A percentile compares a stretch with the other conserved stretches of the same genome.
phyloP scores from a whole-genome alignment of 1,140 invertebrate genomes.

The Bombus picipes region DNA sequence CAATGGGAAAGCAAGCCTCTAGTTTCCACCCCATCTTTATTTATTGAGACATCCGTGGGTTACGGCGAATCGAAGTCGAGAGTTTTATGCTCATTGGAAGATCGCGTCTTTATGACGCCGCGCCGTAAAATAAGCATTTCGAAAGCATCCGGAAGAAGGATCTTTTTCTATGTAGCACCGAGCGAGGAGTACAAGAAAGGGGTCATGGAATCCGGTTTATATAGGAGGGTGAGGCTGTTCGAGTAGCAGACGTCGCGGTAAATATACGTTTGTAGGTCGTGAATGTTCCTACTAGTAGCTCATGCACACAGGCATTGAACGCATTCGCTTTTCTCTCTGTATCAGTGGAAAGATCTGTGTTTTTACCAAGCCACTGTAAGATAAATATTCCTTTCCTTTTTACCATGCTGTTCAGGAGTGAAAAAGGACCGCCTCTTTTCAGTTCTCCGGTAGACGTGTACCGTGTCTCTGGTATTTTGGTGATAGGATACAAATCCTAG shows the following conservation, averaged over 20 bases:
- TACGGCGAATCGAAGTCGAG: constrained; percentile 52
- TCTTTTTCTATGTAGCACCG: constrained; percentile 3
- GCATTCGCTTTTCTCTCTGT: constrained; percentile 13
- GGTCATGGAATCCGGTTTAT: constrained; percentile 56
- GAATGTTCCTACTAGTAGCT: constrained; percentile 6
- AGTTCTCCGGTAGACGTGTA: background rate
- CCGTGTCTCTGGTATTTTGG: background rate
- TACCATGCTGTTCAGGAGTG: constrained; percentile 25
- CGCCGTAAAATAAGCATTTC: constrained; percentile 65
- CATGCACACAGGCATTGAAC: constrained; percentile 8
- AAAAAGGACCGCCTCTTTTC: constrained; percentile 27
- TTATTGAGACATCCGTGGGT: constrained; percentile 48
- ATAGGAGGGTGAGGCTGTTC: constrained; percentile 15
- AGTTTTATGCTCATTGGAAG: constrained; percentile 68
- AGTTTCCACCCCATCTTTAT: constrained; percentile 53
- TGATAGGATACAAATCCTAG: background rate
- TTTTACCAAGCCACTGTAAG: constrained; percentile 20
- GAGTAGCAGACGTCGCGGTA: constrained; percentile 34
- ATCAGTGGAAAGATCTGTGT: constrained; percentile 37
- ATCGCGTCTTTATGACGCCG: constrained; percentile 64
- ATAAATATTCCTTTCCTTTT: constrained; percentile 47
- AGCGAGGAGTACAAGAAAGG: constrained; percentile 9
- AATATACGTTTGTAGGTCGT: constrained; percentile 46
- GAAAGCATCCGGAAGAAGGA: constrained; percentile 42
- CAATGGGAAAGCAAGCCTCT: background rate